Base-by-base conservation (phyloP, 2,888 invertebrate genomes). In the Pseudococcus viburni region DNA sequence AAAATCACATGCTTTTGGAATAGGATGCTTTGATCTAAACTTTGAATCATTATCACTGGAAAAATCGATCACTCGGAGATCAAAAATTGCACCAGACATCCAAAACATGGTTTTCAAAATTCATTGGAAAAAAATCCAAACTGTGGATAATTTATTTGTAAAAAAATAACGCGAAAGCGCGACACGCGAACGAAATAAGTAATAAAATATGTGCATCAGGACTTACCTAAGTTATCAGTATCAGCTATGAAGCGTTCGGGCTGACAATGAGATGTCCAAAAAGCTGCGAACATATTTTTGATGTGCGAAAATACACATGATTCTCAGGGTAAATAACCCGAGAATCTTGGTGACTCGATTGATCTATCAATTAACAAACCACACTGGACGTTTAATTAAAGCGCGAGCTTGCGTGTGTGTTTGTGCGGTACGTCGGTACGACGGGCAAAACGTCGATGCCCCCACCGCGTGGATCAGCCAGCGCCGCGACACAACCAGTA, bases 241-340 rank as follows among this genome's bases (percentile, higher is more conserved):
- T 83, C 80, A 83, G 80, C 80, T 73, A 39, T 33, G 80, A 83
- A 83, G 80, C 80, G 46, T 39, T 83, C 17, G 39, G 80, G 80
- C 80, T 42, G 42, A 19, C 42, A 83, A 46, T 77, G 77, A 33
- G 77, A 77, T 77, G 39, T 83, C 86, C 42, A 68, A 86, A 86
- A 86, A 68, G 42, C 85, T 51, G 59, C 68, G 86, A 86, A 64
- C 86, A 86, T 68, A 86, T 59, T 86, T 83, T 68, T 22, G 42
- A 46, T 46, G 86, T 39, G 55, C 42, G 68, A 86, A 86, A 86
- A 68, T 86, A 39, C 86, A 86, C 86, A 86, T 86, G 86, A 64
- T 86, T 86, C 86, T 68, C 86, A 86, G 86, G 84, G 86, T 86
- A 86, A 86, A 86, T 86, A 86, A 86, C 86, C 86, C 86, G 86